Percentiles rank a stretch among this genome's conserved stretches.
Conservation (phyloP, 2,113 vertebrate genomes). For the Tragelaphus scriptus region DNA sequence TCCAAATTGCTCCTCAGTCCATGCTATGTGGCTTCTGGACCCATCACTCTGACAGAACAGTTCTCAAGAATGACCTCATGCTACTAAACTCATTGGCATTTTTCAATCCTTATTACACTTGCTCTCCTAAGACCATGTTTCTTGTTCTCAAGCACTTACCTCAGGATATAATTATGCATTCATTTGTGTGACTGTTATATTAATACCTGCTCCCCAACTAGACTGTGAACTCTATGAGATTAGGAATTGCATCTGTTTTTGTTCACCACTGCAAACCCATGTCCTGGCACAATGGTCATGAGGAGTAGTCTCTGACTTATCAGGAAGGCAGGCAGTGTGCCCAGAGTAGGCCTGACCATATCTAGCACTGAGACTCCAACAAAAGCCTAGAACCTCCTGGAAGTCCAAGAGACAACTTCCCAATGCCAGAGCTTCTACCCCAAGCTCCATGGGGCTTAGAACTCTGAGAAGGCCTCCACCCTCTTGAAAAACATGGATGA, state of each 20-base stretch:
- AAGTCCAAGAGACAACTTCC: background rate
- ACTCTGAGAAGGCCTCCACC: background rate
- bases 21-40: background rate
- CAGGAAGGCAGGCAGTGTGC: background rate
- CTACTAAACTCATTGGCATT: background rate
- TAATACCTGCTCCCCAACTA: conserved; percentile 10
- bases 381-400: background rate
- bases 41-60: conserved; percentile 34
- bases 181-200: conserved; percentile 20
- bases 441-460: background rate
- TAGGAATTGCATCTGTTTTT: background rate
- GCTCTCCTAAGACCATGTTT: background rate
- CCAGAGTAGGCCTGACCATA: background rate
- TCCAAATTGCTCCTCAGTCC: background rate
- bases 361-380: background rate
- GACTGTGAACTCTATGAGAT: background rate
- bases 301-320: background rate
- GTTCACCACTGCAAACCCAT: background rate
- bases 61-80: conserved; percentile 22
- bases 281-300: background rate
- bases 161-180: conserved; percentile 27
- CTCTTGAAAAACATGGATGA: background rate
- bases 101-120: conserved; percentile 47
- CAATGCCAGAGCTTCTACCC: background rate
- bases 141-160: conserved; percentile 26